phyloP scores from a whole-genome alignment of 2,113 vertebrate species.

The Ahaetulla prasina region DNA sequence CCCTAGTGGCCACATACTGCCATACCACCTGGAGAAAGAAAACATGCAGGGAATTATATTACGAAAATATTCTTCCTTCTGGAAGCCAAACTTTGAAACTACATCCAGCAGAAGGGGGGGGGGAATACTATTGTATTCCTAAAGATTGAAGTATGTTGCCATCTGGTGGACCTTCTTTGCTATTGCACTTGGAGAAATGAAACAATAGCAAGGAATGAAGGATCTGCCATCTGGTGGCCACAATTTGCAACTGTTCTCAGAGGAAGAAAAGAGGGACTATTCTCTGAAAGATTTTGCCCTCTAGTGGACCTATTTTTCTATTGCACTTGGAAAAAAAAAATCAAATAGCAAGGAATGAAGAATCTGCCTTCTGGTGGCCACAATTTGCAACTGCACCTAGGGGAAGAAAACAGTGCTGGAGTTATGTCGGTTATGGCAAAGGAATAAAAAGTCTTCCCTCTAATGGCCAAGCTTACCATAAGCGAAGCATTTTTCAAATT shows the following conservation, averaged over 20 bases:
- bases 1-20: not conserved
- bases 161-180: not conserved
- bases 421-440: not conserved
- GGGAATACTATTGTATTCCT: not conserved
- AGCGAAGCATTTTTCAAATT: not conserved
- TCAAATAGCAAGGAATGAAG: no score
- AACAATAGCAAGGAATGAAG: not conserved
- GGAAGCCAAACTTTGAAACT: not conserved
- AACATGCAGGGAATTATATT: not conserved
- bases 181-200: not conserved
- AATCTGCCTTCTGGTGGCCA: no score
- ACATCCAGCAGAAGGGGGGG: not conserved
- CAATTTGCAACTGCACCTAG: not conserved
- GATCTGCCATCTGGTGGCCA: not conserved
- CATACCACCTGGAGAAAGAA: not conserved
- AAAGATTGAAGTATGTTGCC: not conserved
- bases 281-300: no score
- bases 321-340: no score
- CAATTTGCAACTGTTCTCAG: not conserved
- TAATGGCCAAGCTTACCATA: not conserved
- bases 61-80: not conserved
- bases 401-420: not conserved
- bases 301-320: no score
- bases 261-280: not conserved
- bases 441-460: not conserved